Base-by-base conservation (phyloP, 2,113 vertebrate species). In the Rissa tridactyla region DNA sequence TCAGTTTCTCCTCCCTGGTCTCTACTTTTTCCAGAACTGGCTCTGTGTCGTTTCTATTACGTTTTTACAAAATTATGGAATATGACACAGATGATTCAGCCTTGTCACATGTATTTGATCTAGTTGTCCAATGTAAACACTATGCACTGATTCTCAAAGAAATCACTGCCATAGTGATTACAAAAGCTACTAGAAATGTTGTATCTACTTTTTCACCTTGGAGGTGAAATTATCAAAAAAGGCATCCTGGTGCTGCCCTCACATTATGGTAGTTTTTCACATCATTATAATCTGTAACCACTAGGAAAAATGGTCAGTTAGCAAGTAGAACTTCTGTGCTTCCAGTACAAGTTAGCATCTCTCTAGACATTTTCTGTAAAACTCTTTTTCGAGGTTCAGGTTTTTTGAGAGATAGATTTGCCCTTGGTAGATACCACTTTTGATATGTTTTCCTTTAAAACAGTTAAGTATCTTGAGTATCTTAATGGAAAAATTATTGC, bases 31-130 rank as follows among this genome's bases (percentile, higher is more conserved):
- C 61, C 61, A 64, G 20, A 42, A 51, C 14, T 14, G 5, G 3
- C 5, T 40, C 68, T 60, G 18, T 1, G 0, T 54, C 0, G 0
- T 30, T 81, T 75, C 16, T 61, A 9, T 60, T 75, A 55, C 9
- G 34, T 64, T 84, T 65, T 30, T 44, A 27, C 6, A 46, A 79
- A 73, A 65, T 60, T 61, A 57, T n/a, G 10, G 71, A 64, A 57
- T 52, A 34, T 62, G 36, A 83, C 36, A 71, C 30, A 51, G 29
- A 42, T 52, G 42, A 78, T 47, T 82, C 32, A 68, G 8, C 21
- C 57, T 57, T 58, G 34, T 22, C 0, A 0, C 36, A 47, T 40
- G 44, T 61, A 17, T 49, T 82, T 86, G 58, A 47, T 52, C 11
- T 57, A 40, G 15, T 69, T 69, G 42, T 55, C n/a, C n/a, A 55